Conservation (phyloP, 2,888 invertebrate genomes). For the Pyrgus malvae region DNA sequence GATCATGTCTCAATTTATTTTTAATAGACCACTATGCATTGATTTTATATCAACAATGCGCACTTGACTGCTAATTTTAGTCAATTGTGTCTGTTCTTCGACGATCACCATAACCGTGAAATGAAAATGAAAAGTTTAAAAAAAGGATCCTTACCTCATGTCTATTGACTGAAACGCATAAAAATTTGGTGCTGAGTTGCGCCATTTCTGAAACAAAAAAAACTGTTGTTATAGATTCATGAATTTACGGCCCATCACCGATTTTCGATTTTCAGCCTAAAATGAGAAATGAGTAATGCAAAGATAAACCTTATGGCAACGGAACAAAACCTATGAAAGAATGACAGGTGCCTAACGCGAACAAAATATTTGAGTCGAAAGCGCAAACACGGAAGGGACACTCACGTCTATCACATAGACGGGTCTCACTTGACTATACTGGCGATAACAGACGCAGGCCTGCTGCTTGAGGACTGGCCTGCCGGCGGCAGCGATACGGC, state of each 20-base stretch:
- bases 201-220: constrained; percentile 73
- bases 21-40: constrained; percentile 36
- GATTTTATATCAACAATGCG: constrained; percentile 24
- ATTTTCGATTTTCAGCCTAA: not conserved
- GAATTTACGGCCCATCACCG: not conserved
- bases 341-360: too few relatives aligned
- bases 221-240: not conserved
- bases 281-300: not conserved
- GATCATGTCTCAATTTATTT: constrained; percentile 62
- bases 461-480: constrained; percentile 46
- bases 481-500: constrained; percentile 52
- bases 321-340: not conserved
- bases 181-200: constrained; percentile 72
- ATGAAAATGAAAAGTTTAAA: not conserved
- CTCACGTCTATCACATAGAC: constrained; percentile 73
- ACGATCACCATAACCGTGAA: not conserved
- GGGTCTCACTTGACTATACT: constrained; percentile 75
- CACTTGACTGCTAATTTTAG: constrained; percentile 13
- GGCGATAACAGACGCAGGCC: constrained; percentile 54
- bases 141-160: constrained; percentile 55
- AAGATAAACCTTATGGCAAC: not conserved
- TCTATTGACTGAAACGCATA: constrained; percentile 72
- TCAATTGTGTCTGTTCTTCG: constrained; percentile 7
- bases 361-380: not conserved
- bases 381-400: constrained; percentile 48